Percentiles rank a stretch among this genome's conserved stretches.
Conservation (phyloP, 2,797 vertebrate genomes). For the Gambelia wislizenii region DNA sequence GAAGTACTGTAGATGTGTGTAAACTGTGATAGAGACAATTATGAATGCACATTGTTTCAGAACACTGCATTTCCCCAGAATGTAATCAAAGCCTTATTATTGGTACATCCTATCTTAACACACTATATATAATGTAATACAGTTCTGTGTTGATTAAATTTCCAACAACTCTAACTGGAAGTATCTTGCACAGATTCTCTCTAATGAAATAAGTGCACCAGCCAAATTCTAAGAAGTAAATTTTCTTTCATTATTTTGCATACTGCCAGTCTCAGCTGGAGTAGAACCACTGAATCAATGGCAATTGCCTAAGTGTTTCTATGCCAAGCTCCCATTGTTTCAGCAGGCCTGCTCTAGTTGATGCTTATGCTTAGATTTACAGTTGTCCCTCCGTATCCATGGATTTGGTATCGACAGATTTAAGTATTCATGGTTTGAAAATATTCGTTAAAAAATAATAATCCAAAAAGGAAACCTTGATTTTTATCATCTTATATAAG, state of each 20-base stretch:
- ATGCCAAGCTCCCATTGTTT: too few relatives aligned
- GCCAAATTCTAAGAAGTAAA: not conserved
- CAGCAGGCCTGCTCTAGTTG: too few relatives aligned
- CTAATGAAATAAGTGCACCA: conserved; percentile 2
- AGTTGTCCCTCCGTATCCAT: too few relatives aligned
- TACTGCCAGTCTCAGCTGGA: too few relatives aligned
- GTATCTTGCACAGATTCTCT: not conserved
- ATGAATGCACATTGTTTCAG: not conserved
- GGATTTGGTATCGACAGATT: too few relatives aligned
- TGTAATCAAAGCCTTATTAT: not conserved
- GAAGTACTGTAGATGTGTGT: not conserved
- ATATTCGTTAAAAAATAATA: too few relatives aligned
- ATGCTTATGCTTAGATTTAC: too few relatives aligned
- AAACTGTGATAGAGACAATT: not conserved
- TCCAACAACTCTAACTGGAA: not conserved
- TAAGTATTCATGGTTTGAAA: too few relatives aligned
- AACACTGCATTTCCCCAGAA: not conserved
- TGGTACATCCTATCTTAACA: not conserved
- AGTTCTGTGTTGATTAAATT: not conserved
- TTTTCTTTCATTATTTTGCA: not conserved
- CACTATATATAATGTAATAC: not conserved
- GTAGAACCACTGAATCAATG: too few relatives aligned
- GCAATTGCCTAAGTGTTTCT: too few relatives aligned
- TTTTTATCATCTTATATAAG: too few relatives aligned
- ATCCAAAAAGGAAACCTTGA: too few relatives aligned